These are phyloP conservation scores for Drosophila willistoni DNA, from an alignment of 1,140 invertebrate genomes.

Conservation along the genomic window DNA sequence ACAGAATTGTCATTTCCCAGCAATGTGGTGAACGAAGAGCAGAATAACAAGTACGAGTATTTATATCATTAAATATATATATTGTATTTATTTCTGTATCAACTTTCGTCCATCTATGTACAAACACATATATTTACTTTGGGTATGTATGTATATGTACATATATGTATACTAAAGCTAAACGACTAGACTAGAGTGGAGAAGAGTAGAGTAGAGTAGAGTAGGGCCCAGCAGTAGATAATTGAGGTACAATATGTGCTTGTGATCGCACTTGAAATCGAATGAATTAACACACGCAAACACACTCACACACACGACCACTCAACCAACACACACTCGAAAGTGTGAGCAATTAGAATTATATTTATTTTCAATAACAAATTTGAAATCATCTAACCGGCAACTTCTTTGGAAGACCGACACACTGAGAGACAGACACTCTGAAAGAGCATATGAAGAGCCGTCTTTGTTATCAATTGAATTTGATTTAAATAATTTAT, in stretches of 20 bases:
- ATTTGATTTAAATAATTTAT: constrained; percentile 23
- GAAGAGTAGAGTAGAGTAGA: neutral
- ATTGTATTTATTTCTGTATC: constrained; percentile 15
- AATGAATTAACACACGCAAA: constrained; percentile 8
- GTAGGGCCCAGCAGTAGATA: constrained; percentile 19
- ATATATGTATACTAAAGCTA: neutral
- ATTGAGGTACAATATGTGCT: constrained; percentile 21
- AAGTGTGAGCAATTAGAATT: constrained; percentile 27
- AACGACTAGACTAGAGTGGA: constrained; percentile 8
- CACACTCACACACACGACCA: neutral
- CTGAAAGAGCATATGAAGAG: constrained; percentile 20
- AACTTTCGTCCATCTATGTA: neutral
- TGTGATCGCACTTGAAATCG: neutral
- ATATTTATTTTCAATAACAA: constrained; percentile 11
- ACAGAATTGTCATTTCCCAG: constrained; percentile 15
- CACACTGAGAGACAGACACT: constrained; percentile 2
- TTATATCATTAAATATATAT: constrained; percentile 12
- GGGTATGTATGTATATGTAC: neutral
- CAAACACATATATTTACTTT: neutral
- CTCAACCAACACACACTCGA: too few relatives aligned
- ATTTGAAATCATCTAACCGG: constrained; percentile 5
- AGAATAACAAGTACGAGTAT: constrained; percentile 11
- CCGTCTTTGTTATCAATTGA: constrained; percentile 45
- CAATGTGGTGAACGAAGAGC: constrained; percentile 7
- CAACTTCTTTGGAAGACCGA: constrained; percentile 16